Percentiles rank a stretch among this genome's conserved stretches.
Conservation (phyloP, 2,797 vertebrate species). For the Acrocephalus scirpaceus region DNA sequence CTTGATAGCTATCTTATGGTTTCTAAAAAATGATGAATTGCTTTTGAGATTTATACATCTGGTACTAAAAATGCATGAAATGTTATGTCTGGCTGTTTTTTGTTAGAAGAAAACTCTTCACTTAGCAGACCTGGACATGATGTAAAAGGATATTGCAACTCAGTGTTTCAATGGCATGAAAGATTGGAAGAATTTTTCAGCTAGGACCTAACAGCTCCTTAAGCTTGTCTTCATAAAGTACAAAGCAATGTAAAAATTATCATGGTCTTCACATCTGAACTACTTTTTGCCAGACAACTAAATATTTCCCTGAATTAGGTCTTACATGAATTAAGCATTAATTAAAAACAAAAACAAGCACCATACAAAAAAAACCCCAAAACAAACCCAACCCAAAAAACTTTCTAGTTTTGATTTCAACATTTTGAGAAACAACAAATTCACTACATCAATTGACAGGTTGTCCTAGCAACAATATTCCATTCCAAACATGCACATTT, state of each 20-base stretch:
- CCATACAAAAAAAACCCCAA: neutral
- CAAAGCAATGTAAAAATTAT: neutral
- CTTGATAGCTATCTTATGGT: neutral
- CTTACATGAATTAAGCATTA: neutral
- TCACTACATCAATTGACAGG: neutral
- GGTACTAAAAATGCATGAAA: neutral
- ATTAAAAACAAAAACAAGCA: neutral
- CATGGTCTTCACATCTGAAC: neutral
- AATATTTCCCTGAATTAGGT: neutral
- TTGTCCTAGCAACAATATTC: neutral
- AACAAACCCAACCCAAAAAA: neutral
- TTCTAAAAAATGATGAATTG: neutral
- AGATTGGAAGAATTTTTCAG: neutral
- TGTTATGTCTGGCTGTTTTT: neutral
- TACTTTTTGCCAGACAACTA: neutral
- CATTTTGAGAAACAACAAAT: neutral
- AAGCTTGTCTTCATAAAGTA: neutral
- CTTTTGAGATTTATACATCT: neutral
- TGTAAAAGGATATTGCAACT: neutral
- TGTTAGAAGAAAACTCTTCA: neutral
- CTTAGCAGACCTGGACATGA: neutral
- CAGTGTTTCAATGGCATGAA: neutral
- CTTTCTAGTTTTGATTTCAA: neutral
- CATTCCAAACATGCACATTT: neutral
- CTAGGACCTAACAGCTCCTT: neutral